These are phyloP conservation scores for Thunnus albacares DNA, from an alignment of 2,797 vertebrate species.

Conservation along the genomic window DNA sequence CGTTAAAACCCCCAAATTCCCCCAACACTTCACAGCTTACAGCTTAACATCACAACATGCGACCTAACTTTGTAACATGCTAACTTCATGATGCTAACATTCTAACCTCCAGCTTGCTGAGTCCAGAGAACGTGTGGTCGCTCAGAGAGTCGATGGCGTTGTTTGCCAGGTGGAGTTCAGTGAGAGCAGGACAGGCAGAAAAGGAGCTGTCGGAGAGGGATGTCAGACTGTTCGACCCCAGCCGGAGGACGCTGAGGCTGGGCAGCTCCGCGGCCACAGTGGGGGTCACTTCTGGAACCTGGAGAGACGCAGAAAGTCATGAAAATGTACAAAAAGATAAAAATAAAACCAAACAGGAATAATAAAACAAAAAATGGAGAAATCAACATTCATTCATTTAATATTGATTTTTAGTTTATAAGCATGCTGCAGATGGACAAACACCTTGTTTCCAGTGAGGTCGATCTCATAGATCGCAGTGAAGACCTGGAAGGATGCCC, in stretches of 20 bases:
- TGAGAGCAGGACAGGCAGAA: slow-evolving; percentile 68
- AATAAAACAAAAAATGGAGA: neutral
- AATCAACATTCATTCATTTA: neutral
- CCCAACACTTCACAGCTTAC: too few relatives aligned
- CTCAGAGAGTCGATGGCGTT: slow-evolving; percentile 74
- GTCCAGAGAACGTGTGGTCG: slow-evolving; percentile 69
- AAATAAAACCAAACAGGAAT: neutral
- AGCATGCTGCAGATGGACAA: neutral
- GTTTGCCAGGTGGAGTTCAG: slow-evolving; percentile 73
- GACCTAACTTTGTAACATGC: neutral
- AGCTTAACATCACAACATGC: too few relatives aligned
- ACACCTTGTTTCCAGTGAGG: slow-evolving; percentile 74
- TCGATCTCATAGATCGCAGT: slow-evolving; percentile 78
- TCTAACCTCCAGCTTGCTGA: slow-evolving; percentile 75
- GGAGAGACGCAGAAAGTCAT: neutral
- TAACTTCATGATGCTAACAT: neutral
- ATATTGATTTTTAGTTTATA: neutral
- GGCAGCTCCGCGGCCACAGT: slow-evolving; percentile 42
- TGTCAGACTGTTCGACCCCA: slow-evolving; percentile 71
- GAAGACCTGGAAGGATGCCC: slow-evolving; percentile 73
- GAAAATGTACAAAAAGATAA: neutral
- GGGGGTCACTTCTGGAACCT: slow-evolving; percentile 62
- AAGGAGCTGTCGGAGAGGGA: slow-evolving; percentile 67
- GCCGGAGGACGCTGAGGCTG: slow-evolving; percentile 72
- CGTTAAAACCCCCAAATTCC: too few relatives aligned